A percentile compares a stretch with the other conserved stretches of the same genome.
These are phyloP conservation scores for Protobothrops mucrosquamatus DNA, from an alignment of 2,113 vertebrate species.

Conservation along the genomic window DNA sequence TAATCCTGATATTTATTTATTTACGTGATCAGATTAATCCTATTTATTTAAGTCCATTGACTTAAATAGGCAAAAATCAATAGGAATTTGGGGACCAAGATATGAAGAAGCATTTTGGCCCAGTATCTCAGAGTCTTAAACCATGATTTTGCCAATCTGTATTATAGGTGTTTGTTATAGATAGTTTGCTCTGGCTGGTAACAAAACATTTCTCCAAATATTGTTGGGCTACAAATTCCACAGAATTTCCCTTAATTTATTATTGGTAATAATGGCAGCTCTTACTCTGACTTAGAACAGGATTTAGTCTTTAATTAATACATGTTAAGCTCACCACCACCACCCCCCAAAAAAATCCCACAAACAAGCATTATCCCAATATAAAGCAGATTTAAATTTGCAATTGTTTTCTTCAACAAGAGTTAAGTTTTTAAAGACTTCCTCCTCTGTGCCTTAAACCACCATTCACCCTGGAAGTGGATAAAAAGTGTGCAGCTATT, in stretches of 20 bases:
- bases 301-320: constrained; percentile 18
- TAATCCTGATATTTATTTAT: background rate
- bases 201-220: background rate
- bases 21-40: background rate
- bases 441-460: constrained; percentile 24
- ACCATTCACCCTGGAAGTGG: constrained; percentile 46
- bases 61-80: background rate
- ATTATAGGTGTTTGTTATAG: background rate
- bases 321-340: background rate
- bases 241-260: background rate
- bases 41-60: background rate
- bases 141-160: background rate
- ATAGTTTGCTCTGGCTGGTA: background rate
- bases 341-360: constrained; percentile 1
- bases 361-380: constrained; percentile 9
- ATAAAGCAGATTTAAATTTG: constrained; percentile 13
- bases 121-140: background rate
- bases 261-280: constrained; percentile 26
- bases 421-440: constrained; percentile 37
- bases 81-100: background rate
- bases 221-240: constrained; percentile 3
- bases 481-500: constrained; percentile 65
- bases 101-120: background rate
- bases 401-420: constrained; percentile 48
- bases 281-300: constrained; percentile 10